A percentile compares a stretch with the other conserved stretches of the same genome.
These are phyloP conservation scores for Pangasianodon gigas DNA, from an alignment of 2,113 vertebrate genomes.

Conservation along the genomic window DNA sequence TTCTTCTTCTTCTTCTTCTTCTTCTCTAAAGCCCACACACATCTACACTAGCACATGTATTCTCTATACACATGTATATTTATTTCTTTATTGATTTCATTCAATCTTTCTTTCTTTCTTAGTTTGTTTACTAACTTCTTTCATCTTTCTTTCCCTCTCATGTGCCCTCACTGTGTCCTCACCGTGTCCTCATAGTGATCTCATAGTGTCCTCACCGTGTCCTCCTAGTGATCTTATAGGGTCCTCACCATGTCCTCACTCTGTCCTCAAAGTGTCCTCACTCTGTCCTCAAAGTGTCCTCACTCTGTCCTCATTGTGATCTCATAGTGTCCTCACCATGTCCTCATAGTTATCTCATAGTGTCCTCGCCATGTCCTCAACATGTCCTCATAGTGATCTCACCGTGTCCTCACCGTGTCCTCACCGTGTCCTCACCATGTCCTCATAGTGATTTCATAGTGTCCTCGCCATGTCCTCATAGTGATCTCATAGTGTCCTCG, in stretches of 20 bases:
- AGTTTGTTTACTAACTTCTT: no score
- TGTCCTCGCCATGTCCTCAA: not conserved
- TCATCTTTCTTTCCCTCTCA: no score
- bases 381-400: not conserved
- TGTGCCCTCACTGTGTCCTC: not conserved
- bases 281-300: not conserved
- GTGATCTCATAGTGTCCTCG: not conserved
- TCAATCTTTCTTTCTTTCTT: no score
- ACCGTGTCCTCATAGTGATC: no score
- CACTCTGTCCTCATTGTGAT: not conserved
- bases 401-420: not conserved
- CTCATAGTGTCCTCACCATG: not conserved
- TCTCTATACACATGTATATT: no score
- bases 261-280: not conserved
- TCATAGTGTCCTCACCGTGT: no score
- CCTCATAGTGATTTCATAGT: no score
- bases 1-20: no score
- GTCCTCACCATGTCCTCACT: not conserved
- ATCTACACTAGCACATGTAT: no score
- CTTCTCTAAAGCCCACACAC: no score
- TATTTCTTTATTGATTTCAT: no score
- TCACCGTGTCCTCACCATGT: no score
- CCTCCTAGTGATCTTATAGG: rapidly evolving
- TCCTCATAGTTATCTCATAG: not conserved
- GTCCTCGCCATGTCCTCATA: not conserved